Conservation (phyloP, 2,888 invertebrate species). For the Halictus quadricinctus region DNA sequence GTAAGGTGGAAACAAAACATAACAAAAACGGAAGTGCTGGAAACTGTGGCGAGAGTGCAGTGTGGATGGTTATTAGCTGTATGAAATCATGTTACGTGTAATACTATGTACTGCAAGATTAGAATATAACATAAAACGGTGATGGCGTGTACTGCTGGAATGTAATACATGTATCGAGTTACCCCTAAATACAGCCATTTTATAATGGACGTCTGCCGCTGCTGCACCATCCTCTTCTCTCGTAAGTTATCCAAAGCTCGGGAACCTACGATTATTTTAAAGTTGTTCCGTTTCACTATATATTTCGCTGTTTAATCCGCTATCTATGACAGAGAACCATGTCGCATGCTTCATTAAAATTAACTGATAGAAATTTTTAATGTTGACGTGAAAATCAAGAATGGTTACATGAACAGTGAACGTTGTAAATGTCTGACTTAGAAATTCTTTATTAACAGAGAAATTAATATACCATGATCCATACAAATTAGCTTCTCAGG, state of each 20-base stretch:
- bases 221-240: slow-evolving; percentile 18
- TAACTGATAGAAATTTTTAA: not conserved
- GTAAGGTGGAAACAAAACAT: slow-evolving; percentile 64
- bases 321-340: not conserved
- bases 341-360: no score
- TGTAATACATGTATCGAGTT: slow-evolving; percentile 81
- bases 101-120: slow-evolving; percentile 79
- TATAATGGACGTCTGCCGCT: slow-evolving; percentile 76
- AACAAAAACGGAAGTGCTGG: slow-evolving; percentile 56
- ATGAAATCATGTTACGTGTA: slow-evolving; percentile 80
- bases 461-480: slow-evolving; percentile 74
- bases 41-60: slow-evolving; percentile 72
- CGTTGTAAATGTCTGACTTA: slow-evolving; percentile 69
- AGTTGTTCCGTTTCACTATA: not conserved
- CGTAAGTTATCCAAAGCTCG: not conserved
- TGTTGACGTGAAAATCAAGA: not conserved
- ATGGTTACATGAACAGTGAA: not conserved
- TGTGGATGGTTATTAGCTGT: slow-evolving; percentile 80
- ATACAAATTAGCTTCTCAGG: slow-evolving; percentile 64
- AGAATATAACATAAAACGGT: slow-evolving; percentile 73
- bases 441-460: slow-evolving; percentile 77
- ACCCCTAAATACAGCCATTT: slow-evolving; percentile 82
- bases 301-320: no score
- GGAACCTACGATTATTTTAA: not conserved
- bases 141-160: slow-evolving; percentile 76